Conservation (phyloP, 2,888 invertebrate genomes). For the Erebia ligea region DNA sequence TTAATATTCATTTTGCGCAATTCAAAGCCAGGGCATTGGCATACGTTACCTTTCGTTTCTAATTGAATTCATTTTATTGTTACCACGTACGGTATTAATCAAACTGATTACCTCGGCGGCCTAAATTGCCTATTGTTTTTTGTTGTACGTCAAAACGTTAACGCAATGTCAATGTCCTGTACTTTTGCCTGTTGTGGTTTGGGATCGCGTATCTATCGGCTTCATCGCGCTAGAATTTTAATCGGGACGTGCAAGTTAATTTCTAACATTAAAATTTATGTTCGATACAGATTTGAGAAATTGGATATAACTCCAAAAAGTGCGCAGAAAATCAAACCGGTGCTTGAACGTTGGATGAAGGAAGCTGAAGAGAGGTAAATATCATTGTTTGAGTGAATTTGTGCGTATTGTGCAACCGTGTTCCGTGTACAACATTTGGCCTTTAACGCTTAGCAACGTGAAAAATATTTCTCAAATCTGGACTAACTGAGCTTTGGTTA, state of each 20-base stretch:
- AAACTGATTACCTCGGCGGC: conserved; percentile 79
- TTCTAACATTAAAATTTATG: conserved; percentile 79
- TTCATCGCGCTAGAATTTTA: conserved; percentile 51
- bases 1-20: conserved; percentile 76
- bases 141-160: conserved; percentile 70
- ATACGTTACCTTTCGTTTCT: conserved; percentile 83
- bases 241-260: conserved; percentile 67
- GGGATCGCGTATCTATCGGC: conserved; percentile 51
- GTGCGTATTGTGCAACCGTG: conserved; percentile 76
- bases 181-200: conserved; percentile 77
- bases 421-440: conserved; percentile 77
- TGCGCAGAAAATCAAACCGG: conserved; percentile 99
- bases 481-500: conserved; percentile 76
- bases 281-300: conserved; percentile 96
- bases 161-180: conserved; percentile 87
- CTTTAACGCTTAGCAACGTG: conserved; percentile 77
- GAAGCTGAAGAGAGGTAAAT: conserved; percentile 98
- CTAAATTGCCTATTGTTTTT: conserved; percentile 82
- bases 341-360: conserved; percentile 99
- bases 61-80: conserved; percentile 82
- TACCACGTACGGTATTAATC: conserved; percentile 79
- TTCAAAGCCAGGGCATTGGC: conserved; percentile 96
- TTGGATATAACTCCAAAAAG: conserved; percentile 99
- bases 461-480: conserved; percentile 82
- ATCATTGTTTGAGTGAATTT: conserved; percentile 76